Evolutionary conservation across 2,113 vertebrate species (phyloP).

Genomic region (Petroica traversi): DNA sequence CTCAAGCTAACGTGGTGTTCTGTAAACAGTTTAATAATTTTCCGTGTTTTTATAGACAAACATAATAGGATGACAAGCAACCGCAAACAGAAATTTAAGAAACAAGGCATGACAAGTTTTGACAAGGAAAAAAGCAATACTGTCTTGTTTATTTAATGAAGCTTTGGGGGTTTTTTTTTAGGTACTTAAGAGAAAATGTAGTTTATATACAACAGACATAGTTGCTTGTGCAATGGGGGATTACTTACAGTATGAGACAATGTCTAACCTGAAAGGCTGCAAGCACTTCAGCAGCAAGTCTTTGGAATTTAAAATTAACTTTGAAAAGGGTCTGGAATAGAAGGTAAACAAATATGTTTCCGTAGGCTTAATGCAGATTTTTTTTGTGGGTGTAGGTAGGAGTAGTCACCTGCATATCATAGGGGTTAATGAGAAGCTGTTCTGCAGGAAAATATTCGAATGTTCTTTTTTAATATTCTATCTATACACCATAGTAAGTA

Average conservation of each 20-base stretch:
- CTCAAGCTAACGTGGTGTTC: background rate
- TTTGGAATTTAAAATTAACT: background rate
- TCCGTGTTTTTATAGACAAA: background rate
- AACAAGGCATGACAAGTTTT: background rate
- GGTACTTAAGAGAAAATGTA: background rate
- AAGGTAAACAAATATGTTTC: background rate
- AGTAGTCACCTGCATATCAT: background rate
- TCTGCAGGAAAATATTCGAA: background rate
- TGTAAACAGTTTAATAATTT: slow-evolving; percentile 7
- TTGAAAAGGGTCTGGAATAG: background rate
- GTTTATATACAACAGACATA: background rate
- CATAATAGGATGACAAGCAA: background rate
- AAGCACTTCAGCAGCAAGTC: background rate
- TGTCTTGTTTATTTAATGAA: slow-evolving; percentile 6
- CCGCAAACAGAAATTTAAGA: background rate
- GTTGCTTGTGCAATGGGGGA: background rate
- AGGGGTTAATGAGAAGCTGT: background rate
- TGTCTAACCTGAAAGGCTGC: background rate
- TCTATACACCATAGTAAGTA: background rate
- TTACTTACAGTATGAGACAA: background rate
- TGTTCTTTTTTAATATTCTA: background rate
- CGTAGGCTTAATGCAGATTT: background rate
- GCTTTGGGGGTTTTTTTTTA: background rate
- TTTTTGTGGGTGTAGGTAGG: background rate
- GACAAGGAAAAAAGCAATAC: background rate